Conservation (phyloP, 92 coral and sea anemone species). For the Porites evermanni region DNA sequence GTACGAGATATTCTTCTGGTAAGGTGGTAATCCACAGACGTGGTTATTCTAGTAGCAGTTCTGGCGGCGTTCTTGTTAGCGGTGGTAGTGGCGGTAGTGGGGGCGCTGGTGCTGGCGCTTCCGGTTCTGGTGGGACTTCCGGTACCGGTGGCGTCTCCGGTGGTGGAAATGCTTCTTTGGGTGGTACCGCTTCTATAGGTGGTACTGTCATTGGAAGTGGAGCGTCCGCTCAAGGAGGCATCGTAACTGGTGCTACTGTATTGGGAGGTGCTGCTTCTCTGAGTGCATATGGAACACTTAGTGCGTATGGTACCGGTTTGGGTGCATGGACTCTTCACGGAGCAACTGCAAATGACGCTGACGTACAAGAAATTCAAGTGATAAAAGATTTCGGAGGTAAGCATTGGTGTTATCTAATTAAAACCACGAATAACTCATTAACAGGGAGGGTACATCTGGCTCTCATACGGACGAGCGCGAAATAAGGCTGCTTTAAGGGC, state of each 20-base stretch:
- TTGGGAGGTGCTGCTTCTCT: conserved; percentile 19
- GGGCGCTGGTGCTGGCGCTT: neutral
- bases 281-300: neutral
- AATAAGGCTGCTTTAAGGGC: too few relatives aligned
- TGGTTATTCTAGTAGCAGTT: conserved; percentile 12
- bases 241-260: conserved; percentile 9
- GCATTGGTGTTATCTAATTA: neutral
- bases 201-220: neutral
- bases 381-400: conserved; percentile 88
- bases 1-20: too few relatives aligned
- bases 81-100: neutral
- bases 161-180: neutral
- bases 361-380: conserved; percentile 30
- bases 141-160: conserved; percentile 33
- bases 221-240: neutral
- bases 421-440: too few relatives aligned
- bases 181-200: neutral
- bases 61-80: conserved; percentile 16
- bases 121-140: neutral
- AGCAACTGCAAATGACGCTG: conserved; percentile 4
- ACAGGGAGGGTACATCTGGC: too few relatives aligned
- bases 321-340: conserved; percentile 31
- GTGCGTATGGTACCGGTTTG: conserved; percentile 52
- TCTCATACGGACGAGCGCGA: too few relatives aligned
- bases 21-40: neutral